Percentiles rank a stretch among this genome's conserved stretches.
These are phyloP conservation scores for Chaetophractus vellerosus DNA, from an alignment of 2,797 vertebrate genomes.

Conservation along the genomic window DNA sequence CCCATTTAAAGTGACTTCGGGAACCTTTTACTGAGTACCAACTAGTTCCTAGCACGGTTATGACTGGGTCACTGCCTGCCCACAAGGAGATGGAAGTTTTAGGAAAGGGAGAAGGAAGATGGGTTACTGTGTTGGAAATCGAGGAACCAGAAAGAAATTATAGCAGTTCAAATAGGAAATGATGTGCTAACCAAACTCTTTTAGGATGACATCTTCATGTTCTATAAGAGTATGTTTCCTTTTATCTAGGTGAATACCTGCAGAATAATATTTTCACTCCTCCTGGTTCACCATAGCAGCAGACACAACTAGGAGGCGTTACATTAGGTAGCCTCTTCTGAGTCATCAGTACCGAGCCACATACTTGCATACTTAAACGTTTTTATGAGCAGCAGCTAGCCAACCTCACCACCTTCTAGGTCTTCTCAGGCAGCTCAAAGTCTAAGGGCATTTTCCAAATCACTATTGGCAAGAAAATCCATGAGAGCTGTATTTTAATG, in stretches of 20 bases:
- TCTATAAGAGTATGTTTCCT: background rate
- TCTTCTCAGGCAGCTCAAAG: background rate
- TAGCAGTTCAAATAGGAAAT: accelerated
- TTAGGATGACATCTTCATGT: background rate
- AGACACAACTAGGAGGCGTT: background rate
- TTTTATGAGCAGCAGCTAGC: background rate
- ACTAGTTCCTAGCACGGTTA: accelerated
- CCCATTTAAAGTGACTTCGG: background rate
- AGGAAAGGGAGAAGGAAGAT: background rate
- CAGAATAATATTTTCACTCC: background rate
- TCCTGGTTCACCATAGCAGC: background rate
- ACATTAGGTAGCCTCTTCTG: background rate
- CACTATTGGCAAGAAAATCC: background rate
- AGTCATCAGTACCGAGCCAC: background rate
- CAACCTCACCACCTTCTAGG: background rate
- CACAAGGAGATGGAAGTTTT: background rate
- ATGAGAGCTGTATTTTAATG: accelerated
- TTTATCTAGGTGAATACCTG: background rate
- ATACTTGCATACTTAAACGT: background rate
- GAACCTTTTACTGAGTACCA: accelerated
- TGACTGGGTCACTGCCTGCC: too few species aligned
- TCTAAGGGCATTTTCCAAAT: background rate
- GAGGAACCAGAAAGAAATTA: background rate
- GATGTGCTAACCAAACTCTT: background rate
- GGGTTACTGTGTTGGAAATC: background rate